phyloP scores from a whole-genome alignment of 2,797 vertebrate species.

The Parotocinclus haroldoi region DNA sequence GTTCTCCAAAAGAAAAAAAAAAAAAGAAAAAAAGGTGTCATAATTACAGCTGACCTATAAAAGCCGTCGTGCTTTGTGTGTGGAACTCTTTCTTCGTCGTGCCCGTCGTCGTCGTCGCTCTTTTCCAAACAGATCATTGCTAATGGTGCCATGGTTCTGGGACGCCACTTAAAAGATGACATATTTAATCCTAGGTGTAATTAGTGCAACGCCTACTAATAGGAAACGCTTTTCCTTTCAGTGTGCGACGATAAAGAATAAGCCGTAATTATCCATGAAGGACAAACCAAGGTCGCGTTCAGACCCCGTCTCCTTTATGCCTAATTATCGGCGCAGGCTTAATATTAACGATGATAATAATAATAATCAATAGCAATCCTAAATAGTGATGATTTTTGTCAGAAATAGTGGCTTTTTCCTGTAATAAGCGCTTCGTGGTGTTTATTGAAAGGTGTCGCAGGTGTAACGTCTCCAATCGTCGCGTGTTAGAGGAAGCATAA shows the following conservation, averaged over 20 bases:
- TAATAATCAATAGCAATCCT: conserved; percentile 58
- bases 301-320: conserved; percentile 45
- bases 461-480: conserved; percentile 71
- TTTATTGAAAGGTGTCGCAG: conserved; percentile 75
- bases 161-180: conserved; percentile 3
- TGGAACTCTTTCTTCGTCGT: conserved; percentile 1
- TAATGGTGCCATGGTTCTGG: conserved; percentile 32
- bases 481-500: conserved; percentile 83
- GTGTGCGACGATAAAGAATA: conserved; percentile 42
- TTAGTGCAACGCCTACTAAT: conserved; percentile 10
- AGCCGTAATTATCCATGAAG: conserved; percentile 12
- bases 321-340: conserved; percentile 55
- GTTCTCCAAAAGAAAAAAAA: conserved; percentile 8
- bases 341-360: conserved; percentile 57
- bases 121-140: conserved; percentile 4
- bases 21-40: background rate
- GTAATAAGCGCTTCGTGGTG: conserved; percentile 75
- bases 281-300: background rate
- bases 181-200: conserved; percentile 1
- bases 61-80: background rate
- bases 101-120: conserved; percentile 3
- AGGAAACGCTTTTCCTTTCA: conserved; percentile 52
- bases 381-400: conserved; percentile 58
- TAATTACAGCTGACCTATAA: background rate
- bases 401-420: conserved; percentile 78